phyloP scores from a whole-genome alignment of 2,797 vertebrate species.

The Lutjanus campechanus region DNA sequence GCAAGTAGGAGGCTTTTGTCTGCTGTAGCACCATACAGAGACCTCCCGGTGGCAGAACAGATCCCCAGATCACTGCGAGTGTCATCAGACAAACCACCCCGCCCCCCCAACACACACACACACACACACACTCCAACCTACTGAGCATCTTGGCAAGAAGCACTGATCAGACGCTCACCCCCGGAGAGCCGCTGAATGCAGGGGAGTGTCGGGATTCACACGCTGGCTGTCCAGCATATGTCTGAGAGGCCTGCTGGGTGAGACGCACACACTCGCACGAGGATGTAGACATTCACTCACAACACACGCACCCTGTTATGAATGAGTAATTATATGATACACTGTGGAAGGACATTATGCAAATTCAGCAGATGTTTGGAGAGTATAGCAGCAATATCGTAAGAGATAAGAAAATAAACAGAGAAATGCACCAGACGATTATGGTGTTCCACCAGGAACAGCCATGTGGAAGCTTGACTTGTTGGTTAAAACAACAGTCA shows the following conservation, averaged over 20 bases:
- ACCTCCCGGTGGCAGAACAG: constrained; percentile 30
- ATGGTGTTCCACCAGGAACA: not conserved
- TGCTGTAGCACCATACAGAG: constrained; percentile 13
- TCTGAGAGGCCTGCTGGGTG: constrained; percentile 19
- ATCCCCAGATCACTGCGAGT: constrained; percentile 41
- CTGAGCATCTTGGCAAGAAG: constrained; percentile 21
- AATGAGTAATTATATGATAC: constrained; percentile 12
- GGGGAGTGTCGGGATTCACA: constrained; percentile 13
- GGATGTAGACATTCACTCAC: constrained; percentile 26
- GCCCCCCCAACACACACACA: too few species aligned
- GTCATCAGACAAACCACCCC: constrained; percentile 35
- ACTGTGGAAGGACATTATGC: not conserved
- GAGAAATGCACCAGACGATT: not conserved
- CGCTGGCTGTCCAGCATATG: constrained; percentile 29
- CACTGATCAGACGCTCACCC: constrained; percentile 35
- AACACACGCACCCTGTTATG: constrained; percentile 4
- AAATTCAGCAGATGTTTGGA: constrained; percentile 22
- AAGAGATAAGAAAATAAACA: not conserved
- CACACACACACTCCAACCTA: constrained; percentile 3
- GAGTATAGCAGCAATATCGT: not conserved
- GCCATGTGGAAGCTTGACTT: not conserved
- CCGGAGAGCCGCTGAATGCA: constrained; percentile 21
- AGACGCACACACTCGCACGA: not conserved
- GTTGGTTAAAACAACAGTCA: not conserved
- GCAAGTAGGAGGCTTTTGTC: constrained; percentile 11